phyloP scores from a whole-genome alignment of 2,888 invertebrate species.

The Lobophora halterata region DNA sequence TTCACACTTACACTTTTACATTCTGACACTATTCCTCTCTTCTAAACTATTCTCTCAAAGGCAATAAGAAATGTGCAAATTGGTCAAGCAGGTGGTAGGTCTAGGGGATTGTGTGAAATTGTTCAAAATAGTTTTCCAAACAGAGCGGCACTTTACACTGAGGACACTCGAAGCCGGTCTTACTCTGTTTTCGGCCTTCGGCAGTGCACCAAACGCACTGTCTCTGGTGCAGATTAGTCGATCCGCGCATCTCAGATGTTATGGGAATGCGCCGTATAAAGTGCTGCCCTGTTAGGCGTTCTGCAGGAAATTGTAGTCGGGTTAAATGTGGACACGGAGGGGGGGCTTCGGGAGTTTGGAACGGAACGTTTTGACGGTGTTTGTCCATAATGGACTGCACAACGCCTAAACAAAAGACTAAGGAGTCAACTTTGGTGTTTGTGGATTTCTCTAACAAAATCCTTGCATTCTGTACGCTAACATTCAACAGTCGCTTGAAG shows the following conservation, averaged over 20 bases:
- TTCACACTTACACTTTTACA: too few relatives aligned
- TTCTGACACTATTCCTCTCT: too few relatives aligned
- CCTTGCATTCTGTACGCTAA: conserved; percentile 9
- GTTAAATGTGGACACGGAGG: conserved; percentile 3
- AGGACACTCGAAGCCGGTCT: conserved; percentile 4
- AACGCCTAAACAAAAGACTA: conserved; percentile 3
- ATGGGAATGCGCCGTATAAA: conserved; percentile 9
- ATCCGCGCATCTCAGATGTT: conserved; percentile 7
- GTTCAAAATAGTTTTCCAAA: conserved; percentile 2
- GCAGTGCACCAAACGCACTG: conserved; percentile 9
- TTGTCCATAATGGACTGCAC: conserved; percentile 5
- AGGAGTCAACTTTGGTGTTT: conserved; percentile 1
- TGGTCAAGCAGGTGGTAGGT: too few relatives aligned
- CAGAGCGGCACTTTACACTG: conserved; percentile 3
- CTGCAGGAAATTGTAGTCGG: conserved; percentile 4
- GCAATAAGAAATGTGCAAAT: too few relatives aligned
- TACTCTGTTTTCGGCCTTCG: conserved; percentile 2
- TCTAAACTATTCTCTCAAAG: too few relatives aligned
- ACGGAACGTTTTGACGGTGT: conserved; percentile 4
- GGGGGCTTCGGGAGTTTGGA: conserved; percentile 1
- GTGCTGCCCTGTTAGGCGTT: conserved; percentile 7
- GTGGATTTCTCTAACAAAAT: conserved; percentile 10
- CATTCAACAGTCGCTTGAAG: conserved; percentile 13
- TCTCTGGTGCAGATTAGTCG: conserved; percentile 4
- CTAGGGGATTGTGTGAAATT: conserved; percentile 3